Evolutionary conservation across 2,888 invertebrate species (phyloP), one percentile per base, ranked within the genome.

Genomic region (Deilephila porcellus): DNA sequence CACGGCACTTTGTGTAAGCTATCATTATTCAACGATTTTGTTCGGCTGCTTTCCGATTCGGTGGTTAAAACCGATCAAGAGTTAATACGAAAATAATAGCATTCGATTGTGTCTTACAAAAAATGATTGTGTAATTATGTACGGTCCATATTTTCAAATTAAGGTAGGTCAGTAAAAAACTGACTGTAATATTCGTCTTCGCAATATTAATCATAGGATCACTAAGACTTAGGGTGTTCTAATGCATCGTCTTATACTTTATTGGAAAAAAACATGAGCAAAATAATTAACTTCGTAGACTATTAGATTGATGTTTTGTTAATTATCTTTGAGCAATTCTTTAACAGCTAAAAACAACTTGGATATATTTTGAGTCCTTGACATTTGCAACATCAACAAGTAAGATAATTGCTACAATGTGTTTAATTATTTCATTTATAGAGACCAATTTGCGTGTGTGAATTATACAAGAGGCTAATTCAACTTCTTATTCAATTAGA

Each of bases 11-110:
- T 78, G 80, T 79, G 74, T 76, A 82, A 76, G 82, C 87, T 87
- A 86, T 92, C 84, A 93, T 93, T 92, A 92, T 90, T 87, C 86
- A 90, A 86, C 88, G 87, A 90, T 91, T 90, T 88, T 76, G 81
- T 82, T 81, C 81, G 75, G 82, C 88, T 89, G 87, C 85, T 85
- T 87, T 82, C 79, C 78, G 85, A 83, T 85, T 86, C 90, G 87
- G 90, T 88, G 90, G 90, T 89, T 85, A 82, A 84, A 85, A 88
- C 86, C 90, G 87, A 91, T 92, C 88, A 86, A 82, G 83, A 89
- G 87, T 89, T 93, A 93, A 93, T 93, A 89, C 82, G 92, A 92
- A 93, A 90, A 93, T 93, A 93, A 93, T 93, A 90, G 89, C 89
- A 86, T 89, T 87, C 86, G 89, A 89, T 90, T 89, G 85, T 86